Base-by-base conservation (phyloP, 2,113 vertebrate species). In the Tetrao urogallus region DNA sequence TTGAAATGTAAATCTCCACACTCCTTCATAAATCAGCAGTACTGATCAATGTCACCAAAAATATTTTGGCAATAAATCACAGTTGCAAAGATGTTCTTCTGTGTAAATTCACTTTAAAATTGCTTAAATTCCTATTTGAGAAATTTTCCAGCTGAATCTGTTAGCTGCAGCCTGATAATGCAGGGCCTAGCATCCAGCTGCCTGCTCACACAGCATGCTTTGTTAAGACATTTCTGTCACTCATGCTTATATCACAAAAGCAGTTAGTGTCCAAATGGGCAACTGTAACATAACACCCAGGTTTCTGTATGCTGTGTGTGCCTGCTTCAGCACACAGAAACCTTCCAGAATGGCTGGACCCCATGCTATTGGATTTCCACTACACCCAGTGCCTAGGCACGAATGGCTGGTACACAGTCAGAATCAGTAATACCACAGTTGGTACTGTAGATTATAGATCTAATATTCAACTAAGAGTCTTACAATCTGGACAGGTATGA, bases 31-130 rank as follows among this genome's bases (percentile, higher is more conserved):
- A 96, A 93, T 92, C 92, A 94, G 77, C 45, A 91, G 80, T 58
- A 45, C 71, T 70, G 38, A 96, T 87, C 77, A 95, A 88, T 69
- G 82, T 32, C 11, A 81, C 66, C 28, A 88, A 73, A 70, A 93
- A 81, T 87, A 88, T 93, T 94, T 96, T 90, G 36, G n/a, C 74
- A 74, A 22, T 64, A 94, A 95, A 95, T 93, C 52, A 61, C 40
- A 43, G 76, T 81, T 87, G 61, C 47, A 82, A 94, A 89, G 47
- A 74, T 32, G 56, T 70, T 79, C 20, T 63, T 12, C 16, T n/a
- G 14, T 40, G 25, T 30, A 61, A 77, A 13, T 56, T 95, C 28
- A 54, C 42, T 87, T 82, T 10, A 67, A 69, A 74, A 79, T 11
- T 60, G 70, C 57, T 88, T 78, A 16, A 91, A 81, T 50, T 52